phyloP scores from a whole-genome alignment of 2,888 invertebrate species.

The Rotaria sp. region DNA sequence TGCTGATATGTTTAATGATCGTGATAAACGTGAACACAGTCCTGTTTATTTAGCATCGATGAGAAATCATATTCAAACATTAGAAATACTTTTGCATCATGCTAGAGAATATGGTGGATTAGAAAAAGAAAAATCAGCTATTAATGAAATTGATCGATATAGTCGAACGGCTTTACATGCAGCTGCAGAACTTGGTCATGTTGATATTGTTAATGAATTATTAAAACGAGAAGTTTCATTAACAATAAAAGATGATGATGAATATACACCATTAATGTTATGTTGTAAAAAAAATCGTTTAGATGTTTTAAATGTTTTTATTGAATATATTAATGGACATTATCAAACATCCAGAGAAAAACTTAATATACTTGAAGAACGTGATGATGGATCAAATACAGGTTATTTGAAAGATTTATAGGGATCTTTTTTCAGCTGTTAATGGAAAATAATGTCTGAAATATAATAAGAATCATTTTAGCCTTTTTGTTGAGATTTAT shows the following conservation, averaged over 20 bases:
- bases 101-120: not conserved
- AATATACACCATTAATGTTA: slow-evolving; percentile 20
- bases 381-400: slow-evolving; percentile 26
- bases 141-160: slow-evolving; percentile 6
- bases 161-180: not conserved
- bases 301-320: slow-evolving; percentile 12
- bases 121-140: not conserved
- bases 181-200: slow-evolving; percentile 7
- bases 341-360: not conserved
- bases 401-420: not conserved
- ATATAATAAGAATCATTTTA: too few species aligned
- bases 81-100: not conserved
- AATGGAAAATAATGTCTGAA: too few species aligned
- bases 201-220: not conserved
- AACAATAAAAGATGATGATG: not conserved
- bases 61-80: not conserved
- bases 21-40: slow-evolving; percentile 20
- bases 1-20: slow-evolving; percentile 27
- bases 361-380: slow-evolving; percentile 13
- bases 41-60: not conserved
- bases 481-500: too few species aligned
- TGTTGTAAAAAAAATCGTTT: not conserved
- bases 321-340: not conserved
- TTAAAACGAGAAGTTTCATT: not conserved
- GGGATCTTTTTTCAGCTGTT: too few species aligned